These are phyloP conservation scores for Mechanitis mazaeus DNA, from an alignment of 2,888 invertebrate species.

Conservation along the genomic window DNA sequence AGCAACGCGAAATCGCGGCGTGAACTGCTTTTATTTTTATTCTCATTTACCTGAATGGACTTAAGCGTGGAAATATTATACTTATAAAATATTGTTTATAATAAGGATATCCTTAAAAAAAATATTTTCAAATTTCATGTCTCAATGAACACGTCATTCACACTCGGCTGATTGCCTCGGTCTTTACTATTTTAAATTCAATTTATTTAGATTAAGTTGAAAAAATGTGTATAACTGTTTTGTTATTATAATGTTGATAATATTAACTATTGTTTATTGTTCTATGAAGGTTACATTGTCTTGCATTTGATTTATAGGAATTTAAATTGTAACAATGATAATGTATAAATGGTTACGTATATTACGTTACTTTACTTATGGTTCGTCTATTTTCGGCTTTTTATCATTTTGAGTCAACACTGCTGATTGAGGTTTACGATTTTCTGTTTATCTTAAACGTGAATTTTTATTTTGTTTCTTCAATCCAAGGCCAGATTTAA, in stretches of 20 bases:
- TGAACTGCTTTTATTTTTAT: too few species aligned
- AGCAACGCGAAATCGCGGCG: too few species aligned
- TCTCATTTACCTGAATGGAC: too few species aligned
- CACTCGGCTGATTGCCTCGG: constrained; percentile 15
- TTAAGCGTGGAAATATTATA: too few species aligned
- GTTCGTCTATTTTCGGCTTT: background rate
- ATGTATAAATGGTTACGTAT: too few species aligned
- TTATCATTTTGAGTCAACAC: background rate
- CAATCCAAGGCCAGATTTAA: background rate
- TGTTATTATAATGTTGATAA: background rate
- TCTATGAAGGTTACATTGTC: background rate
- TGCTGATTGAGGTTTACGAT: background rate
- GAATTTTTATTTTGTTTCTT: background rate
- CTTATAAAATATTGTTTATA: too few species aligned
- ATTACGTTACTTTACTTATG: too few species aligned
- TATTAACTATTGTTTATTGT: background rate
- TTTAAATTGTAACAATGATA: too few species aligned
- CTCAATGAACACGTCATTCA: constrained; percentile 21
- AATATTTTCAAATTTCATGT: constrained; percentile 13
- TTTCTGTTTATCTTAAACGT: background rate
- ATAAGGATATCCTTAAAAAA: too few species aligned
- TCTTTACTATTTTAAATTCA: constrained; percentile 15
- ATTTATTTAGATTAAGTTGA: constrained; percentile 11
- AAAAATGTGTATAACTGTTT: constrained; percentile 9
- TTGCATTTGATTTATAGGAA: too few species aligned